A percentile compares a stretch with the other conserved stretches of the same genome.
Evolutionary conservation across 2,888 invertebrate species (phyloP).

Genomic region (Argyresthia albistria): DNA sequence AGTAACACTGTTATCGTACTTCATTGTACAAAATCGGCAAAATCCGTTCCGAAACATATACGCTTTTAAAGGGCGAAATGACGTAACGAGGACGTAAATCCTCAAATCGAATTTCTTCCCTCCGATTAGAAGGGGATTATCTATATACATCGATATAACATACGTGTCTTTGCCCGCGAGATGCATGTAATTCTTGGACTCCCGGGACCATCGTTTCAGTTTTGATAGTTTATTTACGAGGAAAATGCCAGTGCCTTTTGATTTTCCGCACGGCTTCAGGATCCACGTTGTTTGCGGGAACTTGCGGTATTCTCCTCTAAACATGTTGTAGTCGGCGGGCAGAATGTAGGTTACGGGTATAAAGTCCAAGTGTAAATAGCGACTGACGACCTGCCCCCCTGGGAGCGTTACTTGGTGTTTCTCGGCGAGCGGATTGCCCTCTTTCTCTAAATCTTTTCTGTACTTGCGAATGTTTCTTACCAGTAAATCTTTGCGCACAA

Average conservation of each 20-base stretch:
- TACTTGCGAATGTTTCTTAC: slow-evolving; percentile 93
- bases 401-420: slow-evolving; percentile 44
- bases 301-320: slow-evolving; percentile 91
- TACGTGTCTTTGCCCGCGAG: slow-evolving; percentile 86
- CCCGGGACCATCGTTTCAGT: slow-evolving; percentile 84
- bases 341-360: slow-evolving; percentile 91
- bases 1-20: slow-evolving; percentile 91
- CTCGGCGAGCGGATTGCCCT: slow-evolving; percentile 84
- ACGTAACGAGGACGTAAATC: slow-evolving; percentile 91
- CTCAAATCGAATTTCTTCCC: slow-evolving; percentile 96
- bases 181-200: slow-evolving; percentile 83
- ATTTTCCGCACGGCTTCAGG: slow-evolving; percentile 92
- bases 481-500: slow-evolving; percentile 90
- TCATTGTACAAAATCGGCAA: slow-evolving; percentile 95
- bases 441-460: slow-evolving; percentile 87
- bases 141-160: slow-evolving; percentile 95
- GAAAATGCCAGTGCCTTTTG: slow-evolving; percentile 89
- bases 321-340: slow-evolving; percentile 92
- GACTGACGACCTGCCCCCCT: slow-evolving; percentile 73
- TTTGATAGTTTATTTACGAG: slow-evolving; percentile 88
- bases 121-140: slow-evolving; percentile 92
- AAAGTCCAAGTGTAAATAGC: slow-evolving; percentile 84
- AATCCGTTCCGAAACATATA: slow-evolving; percentile 93
- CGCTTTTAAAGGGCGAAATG: slow-evolving; percentile 92
- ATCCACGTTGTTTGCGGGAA: slow-evolving; percentile 93